phyloP scores from a whole-genome alignment of 2,888 invertebrate genomes.

The Xylota segnis region DNA sequence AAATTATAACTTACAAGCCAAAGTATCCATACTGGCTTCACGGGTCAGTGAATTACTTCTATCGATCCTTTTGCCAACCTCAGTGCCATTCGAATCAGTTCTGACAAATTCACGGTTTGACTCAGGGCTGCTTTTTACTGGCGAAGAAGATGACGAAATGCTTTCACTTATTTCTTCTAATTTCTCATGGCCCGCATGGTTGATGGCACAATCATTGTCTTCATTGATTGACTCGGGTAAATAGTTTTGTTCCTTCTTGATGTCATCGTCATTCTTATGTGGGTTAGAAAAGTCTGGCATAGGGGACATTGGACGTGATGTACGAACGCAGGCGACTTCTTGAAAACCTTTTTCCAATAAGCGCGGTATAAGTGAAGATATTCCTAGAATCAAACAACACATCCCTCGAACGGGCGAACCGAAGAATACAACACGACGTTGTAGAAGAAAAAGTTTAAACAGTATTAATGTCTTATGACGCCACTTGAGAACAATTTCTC shows the following conservation, averaged over 20 bases:
- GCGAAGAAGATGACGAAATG: constrained; percentile 64
- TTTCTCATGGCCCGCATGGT: constrained; percentile 64
- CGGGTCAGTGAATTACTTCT: constrained; percentile 86
- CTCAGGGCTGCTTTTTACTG: constrained; percentile 75
- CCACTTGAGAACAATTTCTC: constrained; percentile 86
- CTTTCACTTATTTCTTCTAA: constrained; percentile 58
- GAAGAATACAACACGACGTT: constrained; percentile 95
- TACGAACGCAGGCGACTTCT: constrained; percentile 92
- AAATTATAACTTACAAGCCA: constrained; percentile 84
- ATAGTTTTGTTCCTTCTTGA: constrained; percentile 1
- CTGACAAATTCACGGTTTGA: constrained; percentile 82
- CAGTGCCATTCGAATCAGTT: constrained; percentile 80
- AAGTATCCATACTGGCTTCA: constrained; percentile 89
- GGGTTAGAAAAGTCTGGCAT: constrained; percentile 87
- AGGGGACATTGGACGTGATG: constrained; percentile 90
- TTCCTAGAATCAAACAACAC: constrained; percentile 93
- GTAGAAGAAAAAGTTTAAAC: constrained; percentile 95
- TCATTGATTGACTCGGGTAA: constrained; percentile 45
- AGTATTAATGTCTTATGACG: constrained; percentile 96
- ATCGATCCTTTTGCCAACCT: constrained; percentile 79
- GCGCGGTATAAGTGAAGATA: constrained; percentile 95
- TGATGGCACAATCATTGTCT: constrained; percentile 58
- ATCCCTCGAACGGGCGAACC: constrained; percentile 96
- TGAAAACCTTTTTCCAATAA: constrained; percentile 94
- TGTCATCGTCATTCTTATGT: constrained; percentile 51